These are phyloP conservation scores for Prorops nasuta DNA, from an alignment of 1,140 invertebrate species.

Conservation along the genomic window DNA sequence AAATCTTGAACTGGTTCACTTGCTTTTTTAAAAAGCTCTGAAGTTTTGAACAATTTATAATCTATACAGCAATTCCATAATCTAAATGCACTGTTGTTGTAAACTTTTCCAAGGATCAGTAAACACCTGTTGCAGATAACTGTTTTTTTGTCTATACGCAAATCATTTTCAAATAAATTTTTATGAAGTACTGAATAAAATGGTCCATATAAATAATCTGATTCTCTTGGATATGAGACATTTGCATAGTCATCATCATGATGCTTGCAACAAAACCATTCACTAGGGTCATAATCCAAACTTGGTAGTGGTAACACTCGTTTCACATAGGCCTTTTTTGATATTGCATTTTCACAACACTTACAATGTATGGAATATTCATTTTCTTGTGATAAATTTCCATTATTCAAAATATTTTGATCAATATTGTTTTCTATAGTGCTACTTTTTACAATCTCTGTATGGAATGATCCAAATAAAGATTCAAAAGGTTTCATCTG, in stretches of 20 bases:
- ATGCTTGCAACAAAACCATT: slow-evolving; percentile 52
- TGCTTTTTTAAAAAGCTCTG: slow-evolving; percentile 11
- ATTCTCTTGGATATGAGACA: slow-evolving; percentile 30
- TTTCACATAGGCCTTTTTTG: slow-evolving; percentile 32
- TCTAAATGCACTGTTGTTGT: slow-evolving; percentile 32
- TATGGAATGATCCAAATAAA: slow-evolving; percentile 41
- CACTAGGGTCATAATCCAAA: slow-evolving; percentile 39
- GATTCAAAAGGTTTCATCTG: slow-evolving; percentile 39
- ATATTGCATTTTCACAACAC: slow-evolving; percentile 39
- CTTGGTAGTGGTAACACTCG: slow-evolving; percentile 45
- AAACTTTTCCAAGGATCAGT: slow-evolving; percentile 34
- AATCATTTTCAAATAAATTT: slow-evolving; percentile 28
- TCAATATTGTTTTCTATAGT: slow-evolving; percentile 2
- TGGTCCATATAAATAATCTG: slow-evolving; percentile 46
- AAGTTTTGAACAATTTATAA: slow-evolving; percentile 20
- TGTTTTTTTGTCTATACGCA: slow-evolving; percentile 26
- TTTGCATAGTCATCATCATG: slow-evolving; percentile 14
- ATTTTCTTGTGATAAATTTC: slow-evolving; percentile 20
- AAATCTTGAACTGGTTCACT: slow-evolving; percentile 42
- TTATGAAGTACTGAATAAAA: slow-evolving; percentile 37
- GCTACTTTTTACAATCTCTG: slow-evolving; percentile 34
- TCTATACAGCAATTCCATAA: slow-evolving; percentile 47
- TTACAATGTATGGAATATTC: slow-evolving; percentile 28
- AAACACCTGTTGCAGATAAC: slow-evolving; percentile 43
- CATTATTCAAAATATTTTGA: slow-evolving; percentile 7